These are phyloP conservation scores for Brachystomella parvula DNA, from an alignment of 1,140 invertebrate genomes.

Conservation along the genomic window DNA sequence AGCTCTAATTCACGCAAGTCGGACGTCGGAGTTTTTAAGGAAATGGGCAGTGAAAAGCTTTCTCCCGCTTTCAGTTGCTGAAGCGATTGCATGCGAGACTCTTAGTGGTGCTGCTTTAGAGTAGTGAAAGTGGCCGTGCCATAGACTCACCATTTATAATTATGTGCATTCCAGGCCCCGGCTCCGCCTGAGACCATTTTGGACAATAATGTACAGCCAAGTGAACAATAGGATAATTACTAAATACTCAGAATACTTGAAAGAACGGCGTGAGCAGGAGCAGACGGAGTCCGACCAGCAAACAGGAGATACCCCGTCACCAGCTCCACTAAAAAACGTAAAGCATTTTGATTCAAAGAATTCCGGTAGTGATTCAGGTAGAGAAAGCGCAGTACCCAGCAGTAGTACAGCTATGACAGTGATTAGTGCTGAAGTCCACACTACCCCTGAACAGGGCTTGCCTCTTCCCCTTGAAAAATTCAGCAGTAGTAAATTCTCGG, in stretches of 20 bases:
- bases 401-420: neutral
- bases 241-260: neutral
- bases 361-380: neutral
- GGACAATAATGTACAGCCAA: slow-evolving; percentile 1
- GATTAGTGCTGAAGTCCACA: slow-evolving; percentile 1
- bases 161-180: neutral
- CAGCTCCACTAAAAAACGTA: slow-evolving; percentile 1
- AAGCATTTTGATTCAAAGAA: neutral
- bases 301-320: neutral
- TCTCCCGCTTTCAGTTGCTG: too few relatives aligned
- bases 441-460: neutral
- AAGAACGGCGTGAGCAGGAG: neutral
- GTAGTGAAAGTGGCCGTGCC: too few relatives aligned
- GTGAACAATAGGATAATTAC: slow-evolving; percentile 3
- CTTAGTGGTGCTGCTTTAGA: too few relatives aligned
- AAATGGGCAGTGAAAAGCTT: too few relatives aligned
- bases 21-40: too few relatives aligned
- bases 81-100: too few relatives aligned
- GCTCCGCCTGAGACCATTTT: too few relatives aligned
- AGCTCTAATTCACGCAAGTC: too few relatives aligned
- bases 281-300: too few relatives aligned
- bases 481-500: slow-evolving; percentile 5
- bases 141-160: too few relatives aligned
- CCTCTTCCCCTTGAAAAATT: neutral
- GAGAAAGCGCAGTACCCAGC: neutral